Evolutionary conservation across 2,888 invertebrate genomes (phyloP).

Genomic region (Cephalotes varians): DNA sequence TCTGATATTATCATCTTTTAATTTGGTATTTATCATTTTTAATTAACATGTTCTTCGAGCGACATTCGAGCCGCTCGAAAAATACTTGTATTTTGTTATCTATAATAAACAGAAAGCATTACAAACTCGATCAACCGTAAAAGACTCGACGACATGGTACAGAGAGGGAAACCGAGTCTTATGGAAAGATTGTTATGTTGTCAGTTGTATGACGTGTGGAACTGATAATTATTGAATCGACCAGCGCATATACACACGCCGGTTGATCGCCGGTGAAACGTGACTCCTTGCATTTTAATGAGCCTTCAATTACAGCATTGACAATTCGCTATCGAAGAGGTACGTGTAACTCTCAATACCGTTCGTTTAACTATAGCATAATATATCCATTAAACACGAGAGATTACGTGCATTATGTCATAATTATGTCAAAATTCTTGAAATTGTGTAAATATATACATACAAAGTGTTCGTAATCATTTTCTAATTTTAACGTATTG

Average conservation of each 20-base stretch:
- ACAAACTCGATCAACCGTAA: slow-evolving; percentile 5
- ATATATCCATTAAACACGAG: not conserved
- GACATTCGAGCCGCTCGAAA: not conserved
- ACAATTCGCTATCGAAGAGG: slow-evolving; percentile 13
- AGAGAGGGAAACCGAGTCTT: slow-evolving; percentile 17
- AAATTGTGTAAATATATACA: not conserved
- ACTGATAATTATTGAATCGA: slow-evolving; percentile 34
- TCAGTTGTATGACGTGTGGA: slow-evolving; percentile 4
- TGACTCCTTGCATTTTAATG: slow-evolving; percentile 38
- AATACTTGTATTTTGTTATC: not conserved
- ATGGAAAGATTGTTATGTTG: slow-evolving; percentile 1
- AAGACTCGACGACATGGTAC: not conserved
- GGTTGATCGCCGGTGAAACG: slow-evolving; percentile 30
- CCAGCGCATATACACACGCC: not conserved
- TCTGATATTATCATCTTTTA: not conserved
- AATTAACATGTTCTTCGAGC: no score
- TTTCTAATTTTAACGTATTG: not conserved
- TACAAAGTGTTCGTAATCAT: not conserved
- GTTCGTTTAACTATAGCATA: not conserved
- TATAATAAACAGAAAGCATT: slow-evolving; percentile 24
- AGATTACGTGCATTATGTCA: not conserved
- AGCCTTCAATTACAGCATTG: slow-evolving; percentile 20
- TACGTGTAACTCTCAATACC: not conserved
- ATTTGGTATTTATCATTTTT: not conserved
- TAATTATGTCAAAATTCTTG: not conserved